These are phyloP conservation scores for Scaptomyza parva DNA, from an alignment of 2,888 invertebrate species.

Conservation along the genomic window DNA sequence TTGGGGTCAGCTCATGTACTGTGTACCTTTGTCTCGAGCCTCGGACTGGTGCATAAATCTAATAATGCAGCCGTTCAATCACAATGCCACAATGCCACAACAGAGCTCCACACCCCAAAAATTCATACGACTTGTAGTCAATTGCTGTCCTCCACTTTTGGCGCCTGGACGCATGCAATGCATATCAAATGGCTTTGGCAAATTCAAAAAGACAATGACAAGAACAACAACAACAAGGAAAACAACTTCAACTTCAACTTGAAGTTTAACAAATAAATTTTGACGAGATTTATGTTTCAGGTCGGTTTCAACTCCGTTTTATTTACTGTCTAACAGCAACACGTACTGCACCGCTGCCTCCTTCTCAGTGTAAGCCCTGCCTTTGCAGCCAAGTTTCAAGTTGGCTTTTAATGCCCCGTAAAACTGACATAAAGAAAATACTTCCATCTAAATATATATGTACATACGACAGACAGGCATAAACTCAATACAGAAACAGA, in stretches of 20 bases:
- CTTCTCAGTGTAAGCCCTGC: not conserved
- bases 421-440: conserved; percentile 69
- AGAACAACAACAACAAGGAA: conserved; percentile 11
- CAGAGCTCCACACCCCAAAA: conserved; percentile 42
- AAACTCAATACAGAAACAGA: conserved; percentile 26
- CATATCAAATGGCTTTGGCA: conserved; percentile 64
- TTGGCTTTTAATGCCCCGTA: conserved; percentile 64
- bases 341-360: conserved; percentile 17
- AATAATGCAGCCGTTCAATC: conserved; percentile 70
- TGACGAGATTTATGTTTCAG: conserved; percentile 70
- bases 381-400: conserved; percentile 45
- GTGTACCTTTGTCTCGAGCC: conserved; percentile 36
- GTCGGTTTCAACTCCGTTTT: conserved; percentile 42
- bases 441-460: conserved; percentile 70
- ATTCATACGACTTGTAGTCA: conserved; percentile 10
- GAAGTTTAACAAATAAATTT: conserved; percentile 74
- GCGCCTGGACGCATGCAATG: conserved; percentile 65
- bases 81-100: conserved; percentile 38
- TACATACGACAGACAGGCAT: conserved; percentile 61
- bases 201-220: conserved; percentile 18
- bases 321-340: conserved; percentile 39
- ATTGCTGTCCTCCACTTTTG: conserved; percentile 23
- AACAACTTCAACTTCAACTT: conserved; percentile 42
- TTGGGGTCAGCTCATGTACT: conserved; percentile 18
- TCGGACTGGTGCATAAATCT: conserved; percentile 64